A percentile compares a stretch with the other conserved stretches of the same genome.
Evolutionary conservation across 2,888 invertebrate genomes (phyloP).

Genomic region (Tiliacea citrago): DNA sequence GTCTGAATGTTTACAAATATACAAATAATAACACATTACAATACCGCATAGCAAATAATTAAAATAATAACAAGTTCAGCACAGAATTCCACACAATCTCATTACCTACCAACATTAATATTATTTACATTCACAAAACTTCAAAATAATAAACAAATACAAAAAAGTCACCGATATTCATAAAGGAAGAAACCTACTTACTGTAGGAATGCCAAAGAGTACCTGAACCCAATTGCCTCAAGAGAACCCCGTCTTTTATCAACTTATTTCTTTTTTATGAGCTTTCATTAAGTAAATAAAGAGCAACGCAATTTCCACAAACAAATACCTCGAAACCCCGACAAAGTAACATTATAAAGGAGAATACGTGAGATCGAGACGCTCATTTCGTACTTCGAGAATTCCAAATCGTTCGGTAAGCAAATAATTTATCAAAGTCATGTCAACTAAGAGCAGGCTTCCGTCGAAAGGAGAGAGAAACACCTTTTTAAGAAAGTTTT

Average conservation of each 20-base stretch:
- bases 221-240: too few relatives aligned
- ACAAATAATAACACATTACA: too few relatives aligned
- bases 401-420: conserved; percentile 65
- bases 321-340: conserved; percentile 39
- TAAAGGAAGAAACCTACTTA: background rate
- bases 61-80: too few relatives aligned
- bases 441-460: conserved; percentile 74
- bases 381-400: conserved; percentile 59
- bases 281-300: conserved; percentile 15
- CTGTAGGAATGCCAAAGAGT: background rate
- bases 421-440: conserved; percentile 85
- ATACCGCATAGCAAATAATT: too few relatives aligned
- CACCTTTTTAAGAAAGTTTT: conserved; percentile 79
- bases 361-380: conserved; percentile 44
- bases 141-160: too few relatives aligned
- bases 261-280: background rate
- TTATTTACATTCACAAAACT: too few relatives aligned
- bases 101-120: too few relatives aligned
- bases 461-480: conserved; percentile 71
- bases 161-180: too few relatives aligned
- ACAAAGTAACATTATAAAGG: conserved; percentile 33
- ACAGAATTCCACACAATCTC: too few relatives aligned
- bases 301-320: conserved; percentile 21
- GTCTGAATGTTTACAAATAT: too few relatives aligned
- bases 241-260: background rate